Base-by-base conservation (phyloP, 2,113 vertebrate species). In the Stegastes partitus region DNA sequence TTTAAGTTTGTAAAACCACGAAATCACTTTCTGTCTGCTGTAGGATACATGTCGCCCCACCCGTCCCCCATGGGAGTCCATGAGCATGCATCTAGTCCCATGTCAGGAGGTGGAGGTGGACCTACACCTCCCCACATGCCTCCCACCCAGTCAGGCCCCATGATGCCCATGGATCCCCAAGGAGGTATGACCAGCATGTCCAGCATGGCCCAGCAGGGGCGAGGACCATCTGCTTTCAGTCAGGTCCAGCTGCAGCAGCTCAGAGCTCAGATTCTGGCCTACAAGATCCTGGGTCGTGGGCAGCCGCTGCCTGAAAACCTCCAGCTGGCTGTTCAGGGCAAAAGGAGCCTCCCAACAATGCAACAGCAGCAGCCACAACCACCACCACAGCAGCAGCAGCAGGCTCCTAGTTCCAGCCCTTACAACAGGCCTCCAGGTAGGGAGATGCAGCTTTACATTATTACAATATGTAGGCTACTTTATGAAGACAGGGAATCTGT, bases 251-350 rank as follows among this genome's bases (percentile, higher is more conserved):
- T 99, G 65, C 98, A 99, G 93, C 98, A 99, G 91, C 95, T 99
- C 12, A 94, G 98, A 61, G 98, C 98, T 89, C 98, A 99, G 89
- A 99, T 99, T 90, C 92, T 99, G 58, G 98, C 98, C 56, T 99
- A 99, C 83, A 99, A 99, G 92, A 98, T 99, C 94, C 90, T 99
- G 84, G 96, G 96, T 53, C 96, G 98, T 14, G 98, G 97, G 59
- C 98, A 99, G 70, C 97, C 97, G 10, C 94, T 99, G 62, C 98
- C 98, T 0, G 98, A 99, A 89, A 99, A 98, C 59, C 96, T 99
- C 58, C 98, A 99, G 82, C 96, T 99, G 81, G 98, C 98, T 47
- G 96, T 99, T 73, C 97, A 99, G 90, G 98, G 97, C 54, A 99
- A 99, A 91, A 96, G 98, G 81, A 97, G 96, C 18, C 92, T 99